These are phyloP conservation scores for Steatocranus sp. DNA, from an alignment of 2,797 vertebrate genomes.

Conservation along the genomic window DNA sequence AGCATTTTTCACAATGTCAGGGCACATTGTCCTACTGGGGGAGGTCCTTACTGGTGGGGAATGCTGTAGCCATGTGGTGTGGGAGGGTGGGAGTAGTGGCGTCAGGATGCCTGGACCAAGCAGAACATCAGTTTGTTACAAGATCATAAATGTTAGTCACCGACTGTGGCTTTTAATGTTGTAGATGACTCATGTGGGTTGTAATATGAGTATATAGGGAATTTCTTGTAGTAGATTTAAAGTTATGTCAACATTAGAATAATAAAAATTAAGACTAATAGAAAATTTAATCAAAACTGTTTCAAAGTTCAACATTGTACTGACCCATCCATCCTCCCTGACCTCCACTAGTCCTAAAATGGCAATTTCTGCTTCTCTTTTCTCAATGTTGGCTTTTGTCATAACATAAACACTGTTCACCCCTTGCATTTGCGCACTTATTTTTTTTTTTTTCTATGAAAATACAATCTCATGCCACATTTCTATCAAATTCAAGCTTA, in stretches of 20 bases:
- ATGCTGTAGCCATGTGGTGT: neutral
- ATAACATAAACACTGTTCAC: neutral
- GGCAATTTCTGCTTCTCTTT: neutral
- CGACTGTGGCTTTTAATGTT: neutral
- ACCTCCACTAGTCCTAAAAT: neutral
- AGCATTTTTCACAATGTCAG: neutral
- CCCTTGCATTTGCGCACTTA: neutral
- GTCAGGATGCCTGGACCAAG: neutral
- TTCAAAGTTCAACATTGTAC: neutral
- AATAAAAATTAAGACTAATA: neutral
- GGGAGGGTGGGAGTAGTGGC: neutral
- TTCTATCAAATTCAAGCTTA: neutral
- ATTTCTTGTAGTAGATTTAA: neutral
- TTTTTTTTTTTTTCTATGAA: neutral
- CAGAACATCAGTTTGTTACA: neutral
- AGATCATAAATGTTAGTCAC: neutral
- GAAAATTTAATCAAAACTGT: neutral
- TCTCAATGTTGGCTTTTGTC: fast-evolving
- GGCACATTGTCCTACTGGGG: neutral
- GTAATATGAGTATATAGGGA: neutral
- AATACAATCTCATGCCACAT: neutral
- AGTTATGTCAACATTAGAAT: neutral
- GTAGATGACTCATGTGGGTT: neutral
- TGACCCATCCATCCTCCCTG: neutral
- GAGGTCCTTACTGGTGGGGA: neutral